phyloP scores from a whole-genome alignment of 2,888 invertebrate species.

The Uloborus plumipes region DNA sequence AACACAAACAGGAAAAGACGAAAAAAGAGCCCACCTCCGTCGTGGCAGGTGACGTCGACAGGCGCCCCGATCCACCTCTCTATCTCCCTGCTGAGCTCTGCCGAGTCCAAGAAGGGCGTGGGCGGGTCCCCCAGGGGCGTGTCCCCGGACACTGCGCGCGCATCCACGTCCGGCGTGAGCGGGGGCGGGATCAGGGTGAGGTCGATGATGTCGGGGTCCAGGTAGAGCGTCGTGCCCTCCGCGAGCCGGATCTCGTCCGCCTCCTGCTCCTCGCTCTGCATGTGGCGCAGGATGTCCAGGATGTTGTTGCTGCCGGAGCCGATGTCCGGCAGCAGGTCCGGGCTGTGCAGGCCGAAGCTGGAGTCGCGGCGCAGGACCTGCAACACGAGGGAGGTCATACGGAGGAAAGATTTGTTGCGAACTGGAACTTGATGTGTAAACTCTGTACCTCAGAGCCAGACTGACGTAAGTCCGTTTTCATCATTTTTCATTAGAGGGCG shows the following conservation, averaged over 20 bases:
- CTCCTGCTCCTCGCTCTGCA: constrained; percentile 69
- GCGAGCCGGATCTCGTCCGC: constrained; percentile 72
- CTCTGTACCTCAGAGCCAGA: too few relatives aligned
- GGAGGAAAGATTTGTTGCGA: too few relatives aligned
- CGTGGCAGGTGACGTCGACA: too few relatives aligned
- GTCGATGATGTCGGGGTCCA: constrained; percentile 91
- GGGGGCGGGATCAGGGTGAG: constrained; percentile 89
- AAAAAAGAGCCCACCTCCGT: too few relatives aligned
- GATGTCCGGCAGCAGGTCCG: constrained; percentile 76
- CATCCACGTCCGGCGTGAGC: constrained; percentile 77
- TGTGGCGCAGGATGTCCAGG: constrained; percentile 70
- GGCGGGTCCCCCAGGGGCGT: constrained; percentile 43
- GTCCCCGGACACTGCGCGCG: constrained; percentile 12
- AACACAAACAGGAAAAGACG: too few relatives aligned
- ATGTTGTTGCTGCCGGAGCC: constrained; percentile 67
- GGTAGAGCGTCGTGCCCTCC: constrained; percentile 75
- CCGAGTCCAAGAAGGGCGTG: constrained; percentile 32
- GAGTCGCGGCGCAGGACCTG: constrained; percentile 71
- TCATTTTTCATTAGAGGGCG: too few relatives aligned
- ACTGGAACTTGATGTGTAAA: too few relatives aligned
- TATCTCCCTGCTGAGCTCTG: constrained; percentile 14
- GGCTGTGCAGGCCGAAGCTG: constrained; percentile 88
- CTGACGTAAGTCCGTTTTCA: too few relatives aligned
- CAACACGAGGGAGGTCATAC: too few relatives aligned
- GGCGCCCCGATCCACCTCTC: constrained; percentile 23